A percentile compares a stretch with the other conserved stretches of the same genome.
phyloP scores from a whole-genome alignment of 1,140 invertebrate species.

The Zaprionus davidi region DNA sequence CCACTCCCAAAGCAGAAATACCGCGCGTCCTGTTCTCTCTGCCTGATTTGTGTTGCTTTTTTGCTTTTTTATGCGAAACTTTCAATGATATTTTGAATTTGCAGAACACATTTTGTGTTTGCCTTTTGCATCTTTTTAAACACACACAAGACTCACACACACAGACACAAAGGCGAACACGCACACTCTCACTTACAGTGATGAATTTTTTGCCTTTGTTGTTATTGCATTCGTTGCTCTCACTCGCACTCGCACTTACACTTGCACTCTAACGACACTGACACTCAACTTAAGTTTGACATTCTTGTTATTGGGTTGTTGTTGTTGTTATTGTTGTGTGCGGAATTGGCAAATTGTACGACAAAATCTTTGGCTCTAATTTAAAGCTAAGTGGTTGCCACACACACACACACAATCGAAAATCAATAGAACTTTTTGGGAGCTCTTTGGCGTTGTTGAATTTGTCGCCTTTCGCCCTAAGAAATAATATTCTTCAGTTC shows the following conservation, averaged over 20 bases:
- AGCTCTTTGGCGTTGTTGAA: neutral
- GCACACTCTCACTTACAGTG: slow-evolving; percentile 27
- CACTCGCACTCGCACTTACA: slow-evolving; percentile 18
- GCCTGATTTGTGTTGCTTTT: slow-evolving; percentile 5
- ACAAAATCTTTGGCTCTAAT: slow-evolving; percentile 39
- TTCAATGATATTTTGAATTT: slow-evolving; percentile 51
- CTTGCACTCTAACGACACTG: slow-evolving; percentile 22
- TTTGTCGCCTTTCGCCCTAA: slow-evolving; percentile 17
- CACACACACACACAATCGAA: slow-evolving; percentile 34
- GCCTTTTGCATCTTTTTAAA: slow-evolving; percentile 63
- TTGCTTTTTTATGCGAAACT: slow-evolving; percentile 34
- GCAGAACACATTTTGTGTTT: slow-evolving; percentile 38
- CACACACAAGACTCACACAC: slow-evolving; percentile 30
- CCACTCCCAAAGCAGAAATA: slow-evolving; percentile 48
- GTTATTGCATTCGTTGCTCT: slow-evolving; percentile 48
- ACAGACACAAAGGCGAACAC: slow-evolving; percentile 25
- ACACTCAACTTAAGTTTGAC: slow-evolving; percentile 50
- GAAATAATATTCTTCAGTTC: slow-evolving; percentile 32
- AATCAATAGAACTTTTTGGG: slow-evolving; percentile 66
- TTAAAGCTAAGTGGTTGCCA: slow-evolving; percentile 54
- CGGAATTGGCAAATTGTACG: slow-evolving; percentile 33
- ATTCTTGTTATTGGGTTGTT: slow-evolving; percentile 41
- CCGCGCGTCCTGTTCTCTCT: slow-evolving; percentile 20
- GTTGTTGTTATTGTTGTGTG: slow-evolving; percentile 31
- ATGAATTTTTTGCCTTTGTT: slow-evolving; percentile 67